phyloP scores from a whole-genome alignment of 2,888 invertebrate species.

The Siphlonurus alternatus region DNA sequence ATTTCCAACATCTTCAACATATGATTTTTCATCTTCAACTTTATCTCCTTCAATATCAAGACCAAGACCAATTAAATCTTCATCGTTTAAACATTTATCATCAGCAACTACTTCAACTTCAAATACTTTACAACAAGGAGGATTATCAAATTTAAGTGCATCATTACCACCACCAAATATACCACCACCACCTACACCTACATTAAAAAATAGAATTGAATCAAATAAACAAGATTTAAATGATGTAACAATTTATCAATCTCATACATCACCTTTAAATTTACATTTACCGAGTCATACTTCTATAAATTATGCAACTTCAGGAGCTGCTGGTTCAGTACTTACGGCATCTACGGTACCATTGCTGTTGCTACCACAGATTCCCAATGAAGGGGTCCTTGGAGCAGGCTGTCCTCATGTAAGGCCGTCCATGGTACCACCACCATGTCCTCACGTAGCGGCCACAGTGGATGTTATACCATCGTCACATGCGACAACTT shows the following conservation, averaged over 20 bases:
- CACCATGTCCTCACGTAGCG: background rate
- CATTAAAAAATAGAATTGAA: background rate
- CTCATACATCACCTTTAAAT: too few species aligned
- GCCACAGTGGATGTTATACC: background rate
- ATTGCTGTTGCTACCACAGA: background rate
- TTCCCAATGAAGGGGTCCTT: background rate
- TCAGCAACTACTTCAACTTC: too few species aligned
- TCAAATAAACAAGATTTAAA: too few species aligned
- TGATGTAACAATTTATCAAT: too few species aligned
- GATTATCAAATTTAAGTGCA: background rate
- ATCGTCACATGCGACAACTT: too few species aligned
- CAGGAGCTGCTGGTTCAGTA: background rate
- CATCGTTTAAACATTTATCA: background rate
- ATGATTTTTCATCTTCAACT: background rate
- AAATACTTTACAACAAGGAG: background rate
- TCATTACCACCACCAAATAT: background rate
- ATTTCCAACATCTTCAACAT: background rate
- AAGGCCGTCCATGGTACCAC: background rate
- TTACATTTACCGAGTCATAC: too few species aligned
- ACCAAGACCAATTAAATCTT: background rate
- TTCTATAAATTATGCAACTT: background rate
- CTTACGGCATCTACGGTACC: background rate
- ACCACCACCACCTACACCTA: background rate
- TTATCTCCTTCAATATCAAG: background rate
- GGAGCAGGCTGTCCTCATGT: background rate